Conservation (phyloP, 2,888 invertebrate species). For the Drosophila paramelanica region DNA sequence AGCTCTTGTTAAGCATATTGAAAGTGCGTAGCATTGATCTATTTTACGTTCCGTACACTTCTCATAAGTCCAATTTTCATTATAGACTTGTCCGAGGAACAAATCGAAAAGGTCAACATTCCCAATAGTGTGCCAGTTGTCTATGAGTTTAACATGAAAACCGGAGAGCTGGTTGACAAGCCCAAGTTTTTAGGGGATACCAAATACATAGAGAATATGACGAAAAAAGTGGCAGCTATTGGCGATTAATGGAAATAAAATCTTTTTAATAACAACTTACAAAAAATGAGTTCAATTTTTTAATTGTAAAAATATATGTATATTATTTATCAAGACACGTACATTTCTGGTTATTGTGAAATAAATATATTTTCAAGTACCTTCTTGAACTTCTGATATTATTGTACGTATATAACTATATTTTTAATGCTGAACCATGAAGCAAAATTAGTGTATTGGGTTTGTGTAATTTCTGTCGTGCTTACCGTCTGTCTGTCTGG, state of each 20-base stretch:
- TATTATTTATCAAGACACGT: slow-evolving; percentile 11
- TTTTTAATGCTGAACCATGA: no score
- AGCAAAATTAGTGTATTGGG: no score
- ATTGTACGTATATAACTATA: no score
- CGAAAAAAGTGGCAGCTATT: slow-evolving; percentile 91
- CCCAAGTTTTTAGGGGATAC: slow-evolving; percentile 92
- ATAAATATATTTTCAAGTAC: slow-evolving; percentile 3
- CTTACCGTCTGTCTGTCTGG: no score
- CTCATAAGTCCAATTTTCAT: neutral
- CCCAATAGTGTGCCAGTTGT: slow-evolving; percentile 93
- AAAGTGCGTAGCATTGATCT: slow-evolving; percentile 85
- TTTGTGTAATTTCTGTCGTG: no score
- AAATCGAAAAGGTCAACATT: slow-evolving; percentile 91
- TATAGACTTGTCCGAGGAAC: slow-evolving; percentile 88
- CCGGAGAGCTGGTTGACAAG: slow-evolving; percentile 88
- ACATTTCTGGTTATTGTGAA: neutral
- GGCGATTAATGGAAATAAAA: slow-evolving; percentile 86
- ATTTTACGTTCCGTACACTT: no score
- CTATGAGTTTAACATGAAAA: slow-evolving; percentile 89
- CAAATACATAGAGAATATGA: slow-evolving; percentile 91
- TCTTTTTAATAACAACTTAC: neutral
- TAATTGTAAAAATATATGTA: slow-evolving; percentile 11
- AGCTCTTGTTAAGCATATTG: slow-evolving; percentile 94
- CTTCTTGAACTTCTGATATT: neutral
- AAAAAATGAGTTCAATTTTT: neutral